Evolutionary conservation across 2,888 invertebrate genomes (phyloP).

Genomic region (Tipula helvola): DNA sequence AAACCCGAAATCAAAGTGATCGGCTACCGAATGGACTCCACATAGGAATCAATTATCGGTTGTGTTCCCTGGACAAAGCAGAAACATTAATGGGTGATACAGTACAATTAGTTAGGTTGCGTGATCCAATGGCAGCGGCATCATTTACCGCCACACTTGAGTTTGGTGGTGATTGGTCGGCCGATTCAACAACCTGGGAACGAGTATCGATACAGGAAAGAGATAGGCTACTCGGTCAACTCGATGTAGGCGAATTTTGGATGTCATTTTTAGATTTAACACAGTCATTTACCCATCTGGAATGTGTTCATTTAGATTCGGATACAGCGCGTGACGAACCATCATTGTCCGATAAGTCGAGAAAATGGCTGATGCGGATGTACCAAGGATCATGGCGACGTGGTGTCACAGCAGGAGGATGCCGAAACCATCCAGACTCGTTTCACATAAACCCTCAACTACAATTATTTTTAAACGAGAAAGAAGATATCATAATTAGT

Average conservation of each 20-base stretch:
- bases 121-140: conserved; percentile 50
- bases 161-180: conserved; percentile 57
- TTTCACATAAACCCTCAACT: conserved; percentile 90
- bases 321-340: conserved; percentile 80
- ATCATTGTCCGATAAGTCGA: conserved; percentile 57
- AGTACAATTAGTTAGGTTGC: conserved; percentile 55
- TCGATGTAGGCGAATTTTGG: conserved; percentile 64
- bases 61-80: conserved; percentile 43
- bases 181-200: conserved; percentile 61
- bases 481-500: conserved; percentile 72
- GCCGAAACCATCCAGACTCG: conserved; percentile 70
- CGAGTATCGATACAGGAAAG: conserved; percentile 59
- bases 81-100: conserved; percentile 59
- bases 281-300: conserved; percentile 67
- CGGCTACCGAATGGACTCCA: conserved; percentile 54
- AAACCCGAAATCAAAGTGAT: conserved; percentile 46
- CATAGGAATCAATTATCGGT: conserved; percentile 66
- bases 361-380: conserved; percentile 76
- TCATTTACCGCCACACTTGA: conserved; percentile 45
- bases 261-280: conserved; percentile 74
- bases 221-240: conserved; percentile 52
- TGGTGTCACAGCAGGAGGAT: conserved; percentile 82
- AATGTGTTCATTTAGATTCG: conserved; percentile 73
- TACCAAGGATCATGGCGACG: conserved; percentile 78
- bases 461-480: conserved; percentile 63